Conservation (phyloP, 2,888 invertebrate species). For the Nemotelus nigrinus region DNA sequence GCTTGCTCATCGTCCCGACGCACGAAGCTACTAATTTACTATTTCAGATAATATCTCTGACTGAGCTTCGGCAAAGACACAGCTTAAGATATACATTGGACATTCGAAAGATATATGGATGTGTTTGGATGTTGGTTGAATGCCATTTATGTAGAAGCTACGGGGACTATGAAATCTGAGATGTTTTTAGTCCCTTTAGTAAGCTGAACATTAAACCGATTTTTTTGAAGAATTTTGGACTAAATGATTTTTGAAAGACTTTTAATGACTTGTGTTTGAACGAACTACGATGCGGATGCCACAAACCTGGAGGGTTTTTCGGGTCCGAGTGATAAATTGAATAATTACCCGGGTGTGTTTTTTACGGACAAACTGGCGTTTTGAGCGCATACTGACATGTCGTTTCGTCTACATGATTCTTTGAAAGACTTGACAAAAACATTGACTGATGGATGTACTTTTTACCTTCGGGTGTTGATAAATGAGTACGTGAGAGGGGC, state of each 20-base stretch:
- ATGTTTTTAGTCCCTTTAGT: neutral
- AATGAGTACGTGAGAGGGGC: too few relatives aligned
- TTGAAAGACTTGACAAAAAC: constrained; percentile 35
- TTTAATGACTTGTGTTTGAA: constrained; percentile 37
- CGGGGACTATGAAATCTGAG: constrained; percentile 17
- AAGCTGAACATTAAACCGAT: constrained; percentile 7
- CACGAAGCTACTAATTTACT: constrained; percentile 10
- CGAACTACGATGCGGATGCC: neutral
- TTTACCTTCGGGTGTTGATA: neutral
- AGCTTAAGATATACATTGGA: neutral
- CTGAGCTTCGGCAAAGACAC: neutral
- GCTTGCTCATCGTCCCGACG: neutral
- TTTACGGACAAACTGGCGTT: neutral
- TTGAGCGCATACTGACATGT: neutral
- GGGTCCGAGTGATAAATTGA: constrained; percentile 38
- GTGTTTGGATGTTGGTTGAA: neutral
- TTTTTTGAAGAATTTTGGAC: neutral
- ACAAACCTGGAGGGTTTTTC: neutral
- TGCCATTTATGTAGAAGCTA: neutral
- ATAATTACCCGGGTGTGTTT: constrained; percentile 37
- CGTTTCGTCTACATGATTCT: neutral
- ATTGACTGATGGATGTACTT: constrained; percentile 33
- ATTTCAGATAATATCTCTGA: constrained; percentile 19
- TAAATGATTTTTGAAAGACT: constrained; percentile 40
- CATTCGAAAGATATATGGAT: neutral